Percentiles rank a stretch among this genome's conserved stretches.
Evolutionary conservation across 2,888 invertebrate genomes (phyloP).

Genomic region (Blomia tropicalis): DNA sequence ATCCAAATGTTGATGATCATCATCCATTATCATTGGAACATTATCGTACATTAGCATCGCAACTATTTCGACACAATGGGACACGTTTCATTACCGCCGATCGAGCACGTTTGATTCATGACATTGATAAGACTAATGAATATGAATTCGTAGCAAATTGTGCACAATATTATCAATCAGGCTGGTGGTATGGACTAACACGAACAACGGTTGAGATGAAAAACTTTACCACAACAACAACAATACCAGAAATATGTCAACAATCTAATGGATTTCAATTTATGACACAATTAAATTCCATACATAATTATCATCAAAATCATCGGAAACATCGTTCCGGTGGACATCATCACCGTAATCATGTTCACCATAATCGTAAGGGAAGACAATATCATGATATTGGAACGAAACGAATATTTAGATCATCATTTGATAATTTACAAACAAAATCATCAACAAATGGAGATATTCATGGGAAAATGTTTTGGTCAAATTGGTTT

Average conservation of each 20-base stretch:
- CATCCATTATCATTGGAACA: background rate
- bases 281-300: background rate
- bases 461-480: background rate
- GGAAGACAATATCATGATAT: background rate
- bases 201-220: background rate
- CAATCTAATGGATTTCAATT: background rate
- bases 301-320: background rate
- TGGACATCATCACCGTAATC: background rate
- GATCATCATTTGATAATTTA: no score
- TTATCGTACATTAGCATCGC: background rate
- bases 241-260: background rate
- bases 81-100: conserved; percentile 7
- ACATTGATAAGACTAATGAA: background rate
- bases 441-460: no score
- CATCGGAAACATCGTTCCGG: background rate
- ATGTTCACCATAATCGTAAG: background rate
- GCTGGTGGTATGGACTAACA: conserved; percentile 10
- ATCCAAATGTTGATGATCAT: background rate
- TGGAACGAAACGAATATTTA: background rate
- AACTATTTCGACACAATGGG: background rate
- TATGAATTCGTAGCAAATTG: background rate
- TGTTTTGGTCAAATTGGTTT: conserved; percentile 6
- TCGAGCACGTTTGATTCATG: background rate
- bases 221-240: no score
- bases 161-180: background rate